Conservation (phyloP, 2,113 vertebrate species). For the Larimichthys polyactis region DNA sequence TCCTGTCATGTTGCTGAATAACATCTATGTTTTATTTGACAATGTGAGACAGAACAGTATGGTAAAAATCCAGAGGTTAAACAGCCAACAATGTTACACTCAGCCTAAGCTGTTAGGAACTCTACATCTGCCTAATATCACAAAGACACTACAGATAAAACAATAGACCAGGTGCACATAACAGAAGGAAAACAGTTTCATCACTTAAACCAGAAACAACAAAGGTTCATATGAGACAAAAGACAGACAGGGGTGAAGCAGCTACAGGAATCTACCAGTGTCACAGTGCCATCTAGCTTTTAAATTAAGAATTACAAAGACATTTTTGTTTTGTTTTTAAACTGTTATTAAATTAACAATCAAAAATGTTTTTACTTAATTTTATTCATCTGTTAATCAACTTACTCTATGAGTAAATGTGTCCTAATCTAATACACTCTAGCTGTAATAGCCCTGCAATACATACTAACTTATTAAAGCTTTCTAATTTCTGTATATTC, state of each 20-base stretch:
- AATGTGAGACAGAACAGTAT: background rate
- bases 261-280: slow-evolving; percentile 12
- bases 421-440: background rate
- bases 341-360: background rate
- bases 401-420: background rate
- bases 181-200: background rate
- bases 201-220: slow-evolving; percentile 32
- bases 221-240: slow-evolving; percentile 58
- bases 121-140: slow-evolving; percentile 10
- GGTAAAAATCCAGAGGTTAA: background rate
- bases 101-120: slow-evolving; percentile 10
- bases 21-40: background rate
- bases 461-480: background rate
- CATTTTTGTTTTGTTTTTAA: background rate
- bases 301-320: background rate
- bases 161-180: slow-evolving; percentile 32
- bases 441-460: background rate
- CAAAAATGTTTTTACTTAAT: background rate
- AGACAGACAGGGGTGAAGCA: slow-evolving; percentile 14
- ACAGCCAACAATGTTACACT: background rate
- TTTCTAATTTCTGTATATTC: background rate
- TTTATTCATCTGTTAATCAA: background rate
- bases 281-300: slow-evolving; percentile 76
- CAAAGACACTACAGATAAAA: slow-evolving; percentile 20
- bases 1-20: background rate